Evolutionary conservation across 2,113 vertebrate species (phyloP).

Genomic region (Microcebus lehilahytsara): DNA sequence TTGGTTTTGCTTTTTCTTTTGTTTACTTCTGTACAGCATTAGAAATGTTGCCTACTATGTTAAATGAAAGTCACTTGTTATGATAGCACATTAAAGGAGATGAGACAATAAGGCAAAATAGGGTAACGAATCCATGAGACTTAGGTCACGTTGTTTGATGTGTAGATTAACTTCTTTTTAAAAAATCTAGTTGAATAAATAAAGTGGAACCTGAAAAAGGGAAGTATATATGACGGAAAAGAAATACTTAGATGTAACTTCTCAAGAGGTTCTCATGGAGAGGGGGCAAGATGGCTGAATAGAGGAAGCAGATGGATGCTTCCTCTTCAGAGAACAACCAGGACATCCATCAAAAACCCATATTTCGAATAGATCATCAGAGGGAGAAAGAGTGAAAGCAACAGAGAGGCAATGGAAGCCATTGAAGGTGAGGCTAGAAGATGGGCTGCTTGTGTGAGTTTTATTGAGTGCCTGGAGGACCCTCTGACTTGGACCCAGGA

Average conservation of each 20-base stretch:
- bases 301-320: too few relatives aligned
- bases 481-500: too few relatives aligned
- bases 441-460: too few relatives aligned
- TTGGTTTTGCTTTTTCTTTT: background rate
- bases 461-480: too few relatives aligned
- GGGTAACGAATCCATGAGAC: background rate
- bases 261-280: too few relatives aligned
- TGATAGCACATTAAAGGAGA: background rate
- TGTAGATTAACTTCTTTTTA: background rate
- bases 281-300: too few relatives aligned
- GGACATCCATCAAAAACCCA: too few relatives aligned
- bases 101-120: background rate
- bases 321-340: too few relatives aligned
- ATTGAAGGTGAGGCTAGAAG: too few relatives aligned
- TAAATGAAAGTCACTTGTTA: background rate
- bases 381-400: too few relatives aligned
- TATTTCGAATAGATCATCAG: too few relatives aligned
- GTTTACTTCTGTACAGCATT: background rate
- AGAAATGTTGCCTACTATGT: background rate
- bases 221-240: background rate
- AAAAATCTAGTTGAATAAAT: background rate
- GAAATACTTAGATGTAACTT: background rate
- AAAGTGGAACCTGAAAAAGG: background rate
- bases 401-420: too few relatives aligned
- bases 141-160: background rate